Evolutionary conservation across 2,888 invertebrate species (phyloP), one percentile per base, ranked within the genome.

Genomic region (Clunio marinus): DNA sequence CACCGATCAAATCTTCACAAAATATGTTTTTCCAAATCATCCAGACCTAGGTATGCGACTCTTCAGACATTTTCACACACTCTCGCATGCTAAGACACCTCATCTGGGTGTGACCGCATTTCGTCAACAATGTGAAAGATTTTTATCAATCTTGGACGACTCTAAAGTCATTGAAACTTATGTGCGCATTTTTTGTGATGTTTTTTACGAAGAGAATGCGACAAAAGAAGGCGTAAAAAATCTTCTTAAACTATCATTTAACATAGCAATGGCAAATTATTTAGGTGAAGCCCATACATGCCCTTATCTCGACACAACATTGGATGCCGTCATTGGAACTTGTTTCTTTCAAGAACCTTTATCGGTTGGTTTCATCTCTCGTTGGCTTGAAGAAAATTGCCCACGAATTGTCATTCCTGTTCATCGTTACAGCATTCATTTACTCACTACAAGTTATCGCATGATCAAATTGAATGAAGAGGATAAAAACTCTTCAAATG

Each of bases 321-420:
- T 92, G 63, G 80, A 85, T 59, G 84, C 90, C 1, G 88, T 91
- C 35, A 84, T 88, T 63, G 84, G 85, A 72, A 88, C 91, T 17
- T 92, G 92, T 75, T 93, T 91, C 80, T 89, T 91, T 76, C 86
- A 91, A 77, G 84, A 85, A 70, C 81, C 82, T 59, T 83, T 93
- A 72, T 89, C 89, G 63, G 81, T 86, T 22, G 87, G 87, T 70
- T 93, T 85, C 75, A 87, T 92, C 69, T 85, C 86, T 65, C 89
- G 91, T 75, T 93, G 93, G 93, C 81, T 93, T 24, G 85, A 86
- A 73, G 85, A 87, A 71, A 87, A 93, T 79, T 87, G 89, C 70
- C 89, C 89, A 45, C 81, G 91, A 51, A 81, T 92, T 46, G 82
- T 93, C 46, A 81, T 88, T 69, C 87, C 91, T 2, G 81, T 93